These are phyloP conservation scores for Antitype chi DNA, from an alignment of 2,888 invertebrate genomes.

Conservation along the genomic window DNA sequence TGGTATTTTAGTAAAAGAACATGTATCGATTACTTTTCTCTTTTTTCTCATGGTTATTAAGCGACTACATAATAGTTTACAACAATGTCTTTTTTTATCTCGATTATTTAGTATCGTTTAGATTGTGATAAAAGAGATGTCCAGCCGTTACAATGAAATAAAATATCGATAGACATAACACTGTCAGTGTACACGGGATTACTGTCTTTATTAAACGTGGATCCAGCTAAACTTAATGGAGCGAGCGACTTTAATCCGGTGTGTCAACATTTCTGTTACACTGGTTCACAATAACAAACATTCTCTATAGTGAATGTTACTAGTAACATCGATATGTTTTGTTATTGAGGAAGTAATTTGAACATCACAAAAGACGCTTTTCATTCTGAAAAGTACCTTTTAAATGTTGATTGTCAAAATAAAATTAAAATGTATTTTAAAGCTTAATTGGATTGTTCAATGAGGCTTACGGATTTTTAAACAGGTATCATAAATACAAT, in stretches of 20 bases:
- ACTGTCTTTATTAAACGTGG: conserved; percentile 62
- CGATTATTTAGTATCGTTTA: conserved; percentile 26
- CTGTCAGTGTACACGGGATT: conserved; percentile 54
- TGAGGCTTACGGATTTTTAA: conserved; percentile 67
- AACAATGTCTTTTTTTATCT: conserved; percentile 53
- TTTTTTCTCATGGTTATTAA: conserved; percentile 47
- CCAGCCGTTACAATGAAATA: conserved; percentile 34
- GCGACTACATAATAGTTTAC: conserved; percentile 28
- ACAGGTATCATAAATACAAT: conserved; percentile 62
- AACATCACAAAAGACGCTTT: conserved; percentile 59
- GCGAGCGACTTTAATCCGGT: conserved; percentile 64
- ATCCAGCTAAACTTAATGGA: conserved; percentile 66
- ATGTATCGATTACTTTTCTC: conserved; percentile 4
- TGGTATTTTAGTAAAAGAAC: conserved; percentile 56
- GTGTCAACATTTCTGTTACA: conserved; percentile 55
- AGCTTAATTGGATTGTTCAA: conserved; percentile 76
- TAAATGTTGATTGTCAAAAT: conserved; percentile 58
- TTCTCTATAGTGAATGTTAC: conserved; percentile 44
- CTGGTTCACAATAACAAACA: conserved; percentile 45
- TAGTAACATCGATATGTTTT: conserved; percentile 39
- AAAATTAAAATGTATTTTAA: conserved; percentile 64
- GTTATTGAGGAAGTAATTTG: conserved; percentile 58
- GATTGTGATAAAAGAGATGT: conserved; percentile 46
- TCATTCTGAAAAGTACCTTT: conserved; percentile 56
- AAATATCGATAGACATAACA: conserved; percentile 56